phyloP scores from a whole-genome alignment of 1,140 invertebrate species.

The Lepidurus packardi region DNA sequence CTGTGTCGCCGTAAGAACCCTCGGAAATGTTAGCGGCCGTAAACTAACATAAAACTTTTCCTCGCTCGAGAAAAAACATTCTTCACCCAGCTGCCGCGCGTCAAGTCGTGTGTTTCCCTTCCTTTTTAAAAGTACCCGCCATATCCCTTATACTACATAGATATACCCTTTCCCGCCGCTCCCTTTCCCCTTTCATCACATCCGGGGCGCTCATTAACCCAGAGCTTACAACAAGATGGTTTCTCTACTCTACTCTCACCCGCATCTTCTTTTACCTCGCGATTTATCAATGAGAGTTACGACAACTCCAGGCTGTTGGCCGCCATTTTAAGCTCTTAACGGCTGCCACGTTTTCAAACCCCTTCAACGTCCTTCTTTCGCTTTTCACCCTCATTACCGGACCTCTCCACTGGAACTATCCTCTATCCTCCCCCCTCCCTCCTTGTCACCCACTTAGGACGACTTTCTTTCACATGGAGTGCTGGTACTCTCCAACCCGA shows the following conservation, averaged over 20 bases:
- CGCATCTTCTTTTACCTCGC: not conserved
- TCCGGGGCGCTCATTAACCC: not conserved
- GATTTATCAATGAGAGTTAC: slow-evolving; percentile 9
- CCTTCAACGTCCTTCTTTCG: not conserved
- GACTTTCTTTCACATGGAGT: not conserved
- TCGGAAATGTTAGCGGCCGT: not conserved
- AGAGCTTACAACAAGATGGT: not conserved
- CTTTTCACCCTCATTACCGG: not conserved
- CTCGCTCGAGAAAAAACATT: not conserved
- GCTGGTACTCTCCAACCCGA: not conserved
- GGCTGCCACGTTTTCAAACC: not conserved
- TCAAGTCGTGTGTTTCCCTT: not conserved
- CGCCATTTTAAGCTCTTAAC: slow-evolving; percentile 21
- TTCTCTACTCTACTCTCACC: not conserved
- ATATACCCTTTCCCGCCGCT: not conserved
- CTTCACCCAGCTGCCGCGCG: slow-evolving; percentile 2
- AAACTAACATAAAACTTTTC: slow-evolving; percentile 1
- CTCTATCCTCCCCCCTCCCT: too few species aligned
- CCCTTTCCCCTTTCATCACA: not conserved
- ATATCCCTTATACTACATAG: not conserved
- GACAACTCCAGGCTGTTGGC: not conserved
- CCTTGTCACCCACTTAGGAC: too few species aligned
- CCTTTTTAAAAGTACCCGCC: not conserved
- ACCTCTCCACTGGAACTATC: not conserved
- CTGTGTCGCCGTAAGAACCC: not conserved